Evolutionary conservation across 2,797 vertebrate species (phyloP).

Genomic region (Enteromius treurensis): DNA sequence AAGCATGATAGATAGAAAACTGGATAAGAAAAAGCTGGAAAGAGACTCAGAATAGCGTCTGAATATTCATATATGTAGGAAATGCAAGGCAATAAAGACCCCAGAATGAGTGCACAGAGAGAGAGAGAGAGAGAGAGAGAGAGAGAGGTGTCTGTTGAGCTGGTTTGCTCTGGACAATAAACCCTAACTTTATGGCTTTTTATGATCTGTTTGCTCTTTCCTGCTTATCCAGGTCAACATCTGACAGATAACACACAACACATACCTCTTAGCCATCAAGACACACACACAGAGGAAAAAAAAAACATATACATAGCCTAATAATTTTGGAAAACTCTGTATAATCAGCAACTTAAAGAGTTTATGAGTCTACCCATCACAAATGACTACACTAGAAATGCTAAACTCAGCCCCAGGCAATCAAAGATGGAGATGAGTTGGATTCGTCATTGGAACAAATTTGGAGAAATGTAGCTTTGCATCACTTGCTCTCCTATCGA

Average conservation of each 20-base stretch:
- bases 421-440: neutral
- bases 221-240: constrained; percentile 29
- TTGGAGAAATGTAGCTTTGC: neutral
- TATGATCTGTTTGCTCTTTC: constrained; percentile 32
- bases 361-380: neutral
- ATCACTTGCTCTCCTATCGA: neutral
- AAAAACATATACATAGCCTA: neutral
- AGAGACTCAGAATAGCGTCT: neutral
- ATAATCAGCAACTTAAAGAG: neutral
- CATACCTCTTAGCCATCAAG: constrained; percentile 2
- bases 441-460: neutral
- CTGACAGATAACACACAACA: constrained; percentile 35
- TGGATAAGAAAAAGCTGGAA: neutral
- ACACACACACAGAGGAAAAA: constrained; percentile 50
- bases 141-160: constrained; percentile 17
- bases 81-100: neutral
- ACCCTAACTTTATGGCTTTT: constrained; percentile 24
- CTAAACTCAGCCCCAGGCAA: neutral
- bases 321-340: neutral
- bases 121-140: neutral
- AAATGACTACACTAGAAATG: neutral
- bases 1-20: neutral
- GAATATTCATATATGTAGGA: neutral
- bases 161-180: constrained; percentile 19
- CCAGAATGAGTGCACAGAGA: neutral